Base-by-base conservation (phyloP, 2,113 vertebrate genomes). In the Emydura subglobosa region DNA sequence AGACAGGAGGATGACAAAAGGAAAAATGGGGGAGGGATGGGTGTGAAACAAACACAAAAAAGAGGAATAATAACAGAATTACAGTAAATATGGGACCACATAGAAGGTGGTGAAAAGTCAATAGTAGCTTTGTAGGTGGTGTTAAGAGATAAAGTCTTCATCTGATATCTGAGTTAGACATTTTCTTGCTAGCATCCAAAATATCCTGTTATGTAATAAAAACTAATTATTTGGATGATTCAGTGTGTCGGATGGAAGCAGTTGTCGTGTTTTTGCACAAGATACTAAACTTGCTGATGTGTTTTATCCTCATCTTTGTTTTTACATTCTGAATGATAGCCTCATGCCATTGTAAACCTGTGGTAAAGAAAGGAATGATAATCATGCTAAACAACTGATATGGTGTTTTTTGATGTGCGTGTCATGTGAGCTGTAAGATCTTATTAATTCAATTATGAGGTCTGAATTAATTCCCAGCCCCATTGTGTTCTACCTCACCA, bases 251-350 rank as follows among this genome's bases (percentile, higher is more conserved):
- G 0, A 25, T 82, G 91, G 93, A 90, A 96, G 93, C 80, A 50
- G 91, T 95, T 86, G 87, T 92, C 51, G 53, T 96, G 92, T 97
- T 97, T 96, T 90, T 94, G 92, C 91, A 96, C 34, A 57, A 94
- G 82, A 57, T 95, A 12, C 85, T 92, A 34, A 95, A 93, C 89
- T 85, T 76, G 85, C 89, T 95, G 95, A 97, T 85, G 88, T 95
- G 74, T 91, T 88, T 95, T 95, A 97, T 96, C 93, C 94, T 94
- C 90, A 83, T 85, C 83, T 97, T 92, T 50, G 68, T 88, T 93
- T 95, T 86, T 94, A 96, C 94, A 93, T 95, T 95, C 87, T 11
- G n/a, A 78, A 10, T 0, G 24, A 85, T 82, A 92, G 88, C 93
- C 96, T 97, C 89, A 91, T 51, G 90, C 83, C 65, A 54, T 81